Base-by-base conservation (phyloP, 2,888 invertebrate species). In the Tinea semifulvella region DNA sequence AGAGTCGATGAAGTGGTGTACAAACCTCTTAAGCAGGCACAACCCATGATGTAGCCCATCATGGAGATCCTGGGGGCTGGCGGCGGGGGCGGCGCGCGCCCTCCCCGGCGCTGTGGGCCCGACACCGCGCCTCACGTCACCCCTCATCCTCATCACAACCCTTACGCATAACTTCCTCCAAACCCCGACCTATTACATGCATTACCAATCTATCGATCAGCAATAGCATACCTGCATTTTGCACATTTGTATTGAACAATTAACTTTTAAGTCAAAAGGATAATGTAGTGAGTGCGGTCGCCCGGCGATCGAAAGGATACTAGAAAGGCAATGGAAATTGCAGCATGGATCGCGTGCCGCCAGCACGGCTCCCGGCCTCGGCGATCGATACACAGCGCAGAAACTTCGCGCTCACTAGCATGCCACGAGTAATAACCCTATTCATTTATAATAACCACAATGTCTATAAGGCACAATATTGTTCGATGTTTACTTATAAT, bases 11-110 rank as follows among this genome's bases (percentile, higher is more conserved):
- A n/a, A n/a, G n/a, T n/a, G n/a, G 18, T 18, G 18, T 36, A 36
- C 36, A 18, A 36, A 36, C 92, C 92, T 91, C 91, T 91, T 81
- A 93, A 87, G 85, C 92, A 93, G 82, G 92, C 90, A 85, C 92
- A 93, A 79, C 92, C 92, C 93, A 92, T 92, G 85, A 92, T 92
- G 87, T 91, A 92, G 83, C 92, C 92, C 92, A 93, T 93, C 91
- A 92, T 91, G 84, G 86, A 84, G 49, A 75, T 65, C 56, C 61
- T 66, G 54, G 70, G 60, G 50, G 69, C 64, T 58, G 65, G 65
- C 51, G 56, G 60, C 49, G 68, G 55, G 53, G 55, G 61, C 49
- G 61, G 70, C 68, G 52, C 49, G 50, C 52, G 50, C 50, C 46
- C 46, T 47, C 48, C 64, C 66, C 67, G 57, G 63, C 63, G 72